Conservation (phyloP, 1,140 invertebrate genomes). For the Calliopsis andreniformis region DNA sequence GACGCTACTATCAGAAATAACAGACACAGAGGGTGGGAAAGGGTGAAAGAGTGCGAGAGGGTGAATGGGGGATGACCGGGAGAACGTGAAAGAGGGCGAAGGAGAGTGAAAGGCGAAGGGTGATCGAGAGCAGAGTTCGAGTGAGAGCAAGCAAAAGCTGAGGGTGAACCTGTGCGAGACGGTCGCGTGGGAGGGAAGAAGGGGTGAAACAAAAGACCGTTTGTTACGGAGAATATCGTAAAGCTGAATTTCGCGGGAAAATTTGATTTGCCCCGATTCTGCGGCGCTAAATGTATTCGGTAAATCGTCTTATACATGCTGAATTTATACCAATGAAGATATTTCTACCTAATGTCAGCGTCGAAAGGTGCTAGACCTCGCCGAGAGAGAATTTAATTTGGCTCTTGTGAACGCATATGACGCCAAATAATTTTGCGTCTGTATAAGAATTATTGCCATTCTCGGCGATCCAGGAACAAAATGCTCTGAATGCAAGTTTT, state of each 20-base stretch:
- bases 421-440: background rate
- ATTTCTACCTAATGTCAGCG: slow-evolving; percentile 6
- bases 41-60: background rate
- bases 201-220: background rate
- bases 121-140: slow-evolving; percentile 42
- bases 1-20: slow-evolving; percentile 27
- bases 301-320: background rate
- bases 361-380: background rate
- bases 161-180: slow-evolving; percentile 6
- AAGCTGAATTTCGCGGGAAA: background rate
- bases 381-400: slow-evolving; percentile 18
- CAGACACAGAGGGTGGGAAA: background rate
- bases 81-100: background rate
- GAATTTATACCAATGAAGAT: slow-evolving; percentile 1
- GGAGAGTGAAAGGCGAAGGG: slow-evolving; percentile 13
- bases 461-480: background rate
- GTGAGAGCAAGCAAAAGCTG: slow-evolving; percentile 30
- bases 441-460: background rate
- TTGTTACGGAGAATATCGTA: background rate
- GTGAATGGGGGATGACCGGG: background rate
- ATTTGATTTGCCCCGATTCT: background rate
- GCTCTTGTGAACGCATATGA: background rate
- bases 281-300: background rate
- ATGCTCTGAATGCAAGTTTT: too few relatives aligned
- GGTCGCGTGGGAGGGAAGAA: background rate